Conservation (phyloP, 1,140 invertebrate genomes). For the Oedothorax gibbosus region DNA sequence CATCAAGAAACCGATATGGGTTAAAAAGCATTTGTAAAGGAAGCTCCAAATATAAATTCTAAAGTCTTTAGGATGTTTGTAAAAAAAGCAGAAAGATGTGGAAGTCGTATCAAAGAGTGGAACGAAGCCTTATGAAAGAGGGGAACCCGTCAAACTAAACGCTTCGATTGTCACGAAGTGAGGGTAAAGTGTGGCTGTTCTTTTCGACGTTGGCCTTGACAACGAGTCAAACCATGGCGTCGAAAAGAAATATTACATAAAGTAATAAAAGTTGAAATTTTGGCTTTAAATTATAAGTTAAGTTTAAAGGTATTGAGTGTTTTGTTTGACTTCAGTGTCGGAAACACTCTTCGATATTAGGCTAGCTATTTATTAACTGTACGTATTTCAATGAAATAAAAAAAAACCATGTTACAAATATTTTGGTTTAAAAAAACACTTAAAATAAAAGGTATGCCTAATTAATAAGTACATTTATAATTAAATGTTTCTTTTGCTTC, state of each 20-base stretch:
- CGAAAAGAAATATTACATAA: conserved; percentile 13
- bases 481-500: too few species aligned
- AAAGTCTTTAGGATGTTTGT: not conserved
- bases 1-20: too few species aligned
- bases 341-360: too few species aligned
- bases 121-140: conserved; percentile 43
- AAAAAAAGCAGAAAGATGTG: conserved; percentile 7
- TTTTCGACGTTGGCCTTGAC: conserved; percentile 17
- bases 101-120: conserved; percentile 39
- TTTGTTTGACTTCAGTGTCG: too few species aligned
- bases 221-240: conserved; percentile 15
- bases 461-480: too few species aligned
- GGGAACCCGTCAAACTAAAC: conserved; percentile 16
- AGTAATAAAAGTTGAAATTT: not conserved
- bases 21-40: conserved; percentile 1
- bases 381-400: too few species aligned
- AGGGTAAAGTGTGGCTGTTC: conserved; percentile 7
- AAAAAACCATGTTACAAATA: too few species aligned
- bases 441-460: too few species aligned
- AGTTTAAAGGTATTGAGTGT: too few species aligned
- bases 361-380: too few species aligned
- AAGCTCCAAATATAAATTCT: conserved; percentile 2
- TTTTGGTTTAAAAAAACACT: too few species aligned
- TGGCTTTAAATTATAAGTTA: not conserved
- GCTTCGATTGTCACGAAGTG: conserved; percentile 25